phyloP scores from a whole-genome alignment of 2,888 invertebrate genomes.

The Nebria salina region DNA sequence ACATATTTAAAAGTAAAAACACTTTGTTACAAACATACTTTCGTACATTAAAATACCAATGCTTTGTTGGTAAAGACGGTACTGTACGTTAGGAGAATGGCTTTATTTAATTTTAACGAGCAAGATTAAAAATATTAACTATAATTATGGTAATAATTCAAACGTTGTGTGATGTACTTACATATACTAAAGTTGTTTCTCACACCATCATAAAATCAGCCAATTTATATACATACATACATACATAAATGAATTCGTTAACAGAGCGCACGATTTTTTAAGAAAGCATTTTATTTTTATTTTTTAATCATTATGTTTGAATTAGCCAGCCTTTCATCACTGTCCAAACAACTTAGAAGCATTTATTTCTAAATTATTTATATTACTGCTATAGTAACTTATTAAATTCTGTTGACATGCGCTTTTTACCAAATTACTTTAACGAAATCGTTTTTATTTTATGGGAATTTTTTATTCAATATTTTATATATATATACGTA shows the following conservation, averaged over 20 bases:
- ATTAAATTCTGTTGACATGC: neutral
- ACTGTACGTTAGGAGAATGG: neutral
- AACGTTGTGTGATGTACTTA: neutral
- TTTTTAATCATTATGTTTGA: neutral
- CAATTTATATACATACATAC: neutral
- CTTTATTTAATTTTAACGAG: conserved; percentile 29
- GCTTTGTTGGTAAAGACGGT: neutral
- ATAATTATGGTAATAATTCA: conserved; percentile 22
- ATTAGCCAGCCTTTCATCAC: neutral
- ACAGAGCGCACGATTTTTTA: neutral
- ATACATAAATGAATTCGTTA: neutral
- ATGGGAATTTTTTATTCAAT: too few species aligned
- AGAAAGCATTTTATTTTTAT: neutral
- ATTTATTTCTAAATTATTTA: neutral
- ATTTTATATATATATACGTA: too few species aligned
- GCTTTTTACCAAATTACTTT: too few species aligned
- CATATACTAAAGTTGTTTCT: neutral
- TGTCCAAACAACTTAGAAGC: neutral
- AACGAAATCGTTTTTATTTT: too few species aligned
- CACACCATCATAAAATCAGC: neutral
- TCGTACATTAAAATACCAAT: too few species aligned
- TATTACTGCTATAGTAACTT: neutral
- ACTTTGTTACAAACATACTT: too few species aligned
- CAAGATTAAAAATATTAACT: conserved; percentile 15
- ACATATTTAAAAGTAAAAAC: too few species aligned